These are phyloP conservation scores for Kradibia gibbosae DNA, from an alignment of 1,140 invertebrate species.

Conservation along the genomic window DNA sequence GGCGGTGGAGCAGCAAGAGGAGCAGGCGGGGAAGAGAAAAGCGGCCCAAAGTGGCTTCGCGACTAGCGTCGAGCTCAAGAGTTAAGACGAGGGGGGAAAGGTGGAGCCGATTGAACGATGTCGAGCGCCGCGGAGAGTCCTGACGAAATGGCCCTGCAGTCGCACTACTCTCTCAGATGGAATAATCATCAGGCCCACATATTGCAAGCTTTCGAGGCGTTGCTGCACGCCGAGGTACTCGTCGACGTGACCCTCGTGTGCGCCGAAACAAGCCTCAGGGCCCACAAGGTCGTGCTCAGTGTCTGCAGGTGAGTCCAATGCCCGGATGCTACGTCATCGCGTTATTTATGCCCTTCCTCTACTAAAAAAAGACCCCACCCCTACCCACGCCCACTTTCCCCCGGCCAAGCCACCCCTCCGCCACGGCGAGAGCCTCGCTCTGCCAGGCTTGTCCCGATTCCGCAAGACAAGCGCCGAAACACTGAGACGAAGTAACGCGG, in stretches of 20 bases:
- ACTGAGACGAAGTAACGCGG: no score
- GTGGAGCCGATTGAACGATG: constrained; percentile 61
- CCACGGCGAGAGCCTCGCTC: no score
- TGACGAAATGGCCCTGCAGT: constrained; percentile 76
- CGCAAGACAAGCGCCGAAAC: no score
- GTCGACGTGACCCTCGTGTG: constrained; percentile 93
- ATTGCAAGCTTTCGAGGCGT: constrained; percentile 86
- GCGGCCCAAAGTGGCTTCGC: constrained; percentile 54
- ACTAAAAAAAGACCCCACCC: no score
- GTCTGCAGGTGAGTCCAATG: constrained; percentile 78
- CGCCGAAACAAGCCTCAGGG: constrained; percentile 84
- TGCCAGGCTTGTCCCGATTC: no score
- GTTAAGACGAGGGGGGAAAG: constrained; percentile 48
- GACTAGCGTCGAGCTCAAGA: constrained; percentile 36
- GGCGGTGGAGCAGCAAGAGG: constrained; percentile 34
- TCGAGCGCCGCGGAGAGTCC: constrained; percentile 67
- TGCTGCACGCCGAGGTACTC: constrained; percentile 86
- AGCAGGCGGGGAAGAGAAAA: constrained; percentile 46
- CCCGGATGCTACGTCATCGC: neutral
- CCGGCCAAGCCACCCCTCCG: no score
- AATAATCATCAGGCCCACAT: constrained; percentile 93
- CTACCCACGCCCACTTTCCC: neutral
- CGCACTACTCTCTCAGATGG: constrained; percentile 92
- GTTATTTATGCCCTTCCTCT: neutral
- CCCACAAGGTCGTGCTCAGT: constrained; percentile 92